Percentiles rank a stretch among this genome's conserved stretches.
These are phyloP conservation scores for Pachypanchax playfairii DNA, from an alignment of 2,113 vertebrate genomes.

Conservation along the genomic window DNA sequence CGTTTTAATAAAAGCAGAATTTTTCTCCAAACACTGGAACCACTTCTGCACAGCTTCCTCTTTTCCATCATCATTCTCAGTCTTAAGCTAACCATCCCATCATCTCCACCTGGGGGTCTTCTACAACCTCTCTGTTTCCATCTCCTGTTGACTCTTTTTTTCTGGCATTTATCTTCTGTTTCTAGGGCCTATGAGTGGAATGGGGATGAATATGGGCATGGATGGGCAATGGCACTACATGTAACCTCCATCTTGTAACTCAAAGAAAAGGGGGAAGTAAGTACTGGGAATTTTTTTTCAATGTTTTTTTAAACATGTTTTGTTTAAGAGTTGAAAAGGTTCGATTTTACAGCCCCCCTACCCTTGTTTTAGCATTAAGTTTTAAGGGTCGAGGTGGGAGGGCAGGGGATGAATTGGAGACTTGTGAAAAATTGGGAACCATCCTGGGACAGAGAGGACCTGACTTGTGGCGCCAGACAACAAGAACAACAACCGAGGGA, in stretches of 20 bases:
- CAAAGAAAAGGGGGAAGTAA: conserved; percentile 99
- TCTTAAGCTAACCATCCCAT: conserved; percentile 28
- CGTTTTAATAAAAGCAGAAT: too few relatives aligned
- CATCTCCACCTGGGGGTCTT: conserved; percentile 33
- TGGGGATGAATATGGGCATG: conserved; percentile 99
- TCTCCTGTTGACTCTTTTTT: conserved; percentile 82
- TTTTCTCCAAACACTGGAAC: too few relatives aligned
- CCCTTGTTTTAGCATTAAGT: conserved; percentile 28
- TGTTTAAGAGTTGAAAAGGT: conserved; percentile 35
- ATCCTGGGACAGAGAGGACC: conserved; percentile 54
- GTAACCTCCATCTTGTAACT: conserved; percentile 97
- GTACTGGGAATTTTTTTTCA: conserved; percentile 82
- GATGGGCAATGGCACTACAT: conserved; percentile 99
- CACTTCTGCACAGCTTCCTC: too few relatives aligned
- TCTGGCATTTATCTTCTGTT: conserved; percentile 88
- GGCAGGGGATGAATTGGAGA: conserved; percentile 53
- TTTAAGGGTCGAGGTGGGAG: conserved; percentile 24
- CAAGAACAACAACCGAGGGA: conserved; percentile 75
- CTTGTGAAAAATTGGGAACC: conserved; percentile 55
- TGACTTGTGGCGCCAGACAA: conserved; percentile 79
- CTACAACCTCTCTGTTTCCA: conserved; percentile 74
- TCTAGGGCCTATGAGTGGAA: conserved; percentile 99
- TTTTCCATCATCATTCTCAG: conserved; percentile 29
- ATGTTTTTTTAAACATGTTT: conserved; percentile 48
- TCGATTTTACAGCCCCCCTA: conserved; percentile 29